Percentiles rank a stretch among this genome's conserved stretches.
phyloP scores from a whole-genome alignment of 2,113 vertebrate species.

The Onychorhynchus coronatus region DNA sequence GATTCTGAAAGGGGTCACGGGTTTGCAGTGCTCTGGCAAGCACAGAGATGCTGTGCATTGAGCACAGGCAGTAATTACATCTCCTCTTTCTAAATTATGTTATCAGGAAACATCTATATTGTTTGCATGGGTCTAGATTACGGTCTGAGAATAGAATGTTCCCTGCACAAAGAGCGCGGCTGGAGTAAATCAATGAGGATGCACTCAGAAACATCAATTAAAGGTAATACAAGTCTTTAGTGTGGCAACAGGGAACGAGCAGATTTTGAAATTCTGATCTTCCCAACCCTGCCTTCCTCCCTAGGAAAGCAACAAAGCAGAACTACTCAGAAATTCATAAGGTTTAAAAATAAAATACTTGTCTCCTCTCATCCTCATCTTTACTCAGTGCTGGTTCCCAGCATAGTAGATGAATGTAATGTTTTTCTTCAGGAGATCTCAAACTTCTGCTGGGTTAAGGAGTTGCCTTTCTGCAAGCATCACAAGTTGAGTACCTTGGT shows the following conservation, averaged over 20 bases:
- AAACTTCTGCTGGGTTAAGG: neutral
- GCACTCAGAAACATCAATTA: slow-evolving; percentile 63
- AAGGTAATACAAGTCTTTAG: slow-evolving; percentile 58
- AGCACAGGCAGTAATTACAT: slow-evolving; percentile 51
- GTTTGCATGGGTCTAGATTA: slow-evolving; percentile 46
- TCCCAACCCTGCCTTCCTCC: neutral
- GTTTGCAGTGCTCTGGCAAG: neutral
- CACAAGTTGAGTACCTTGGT: neutral
- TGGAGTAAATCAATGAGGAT: slow-evolving; percentile 65
- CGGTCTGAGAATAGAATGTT: slow-evolving; percentile 65
- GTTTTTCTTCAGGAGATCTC: neutral
- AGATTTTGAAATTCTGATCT: slow-evolving; percentile 34
- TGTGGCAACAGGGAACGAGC: neutral
- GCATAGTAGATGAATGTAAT: neutral
- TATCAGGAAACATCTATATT: slow-evolving; percentile 60
- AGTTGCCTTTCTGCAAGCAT: neutral
- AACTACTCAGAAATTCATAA: slow-evolving; percentile 54
- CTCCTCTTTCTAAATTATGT: slow-evolving; percentile 49
- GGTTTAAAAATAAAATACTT: slow-evolving; percentile 61
- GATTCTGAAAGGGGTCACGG: neutral
- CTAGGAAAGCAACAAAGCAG: slow-evolving; percentile 1
- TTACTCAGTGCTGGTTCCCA: neutral
- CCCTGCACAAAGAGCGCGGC: slow-evolving; percentile 14
- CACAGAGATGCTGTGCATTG: neutral
- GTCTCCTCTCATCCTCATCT: slow-evolving; percentile 25